Conservation (phyloP, 1,140 invertebrate genomes). For the Pseudachorutes palmiensis region DNA sequence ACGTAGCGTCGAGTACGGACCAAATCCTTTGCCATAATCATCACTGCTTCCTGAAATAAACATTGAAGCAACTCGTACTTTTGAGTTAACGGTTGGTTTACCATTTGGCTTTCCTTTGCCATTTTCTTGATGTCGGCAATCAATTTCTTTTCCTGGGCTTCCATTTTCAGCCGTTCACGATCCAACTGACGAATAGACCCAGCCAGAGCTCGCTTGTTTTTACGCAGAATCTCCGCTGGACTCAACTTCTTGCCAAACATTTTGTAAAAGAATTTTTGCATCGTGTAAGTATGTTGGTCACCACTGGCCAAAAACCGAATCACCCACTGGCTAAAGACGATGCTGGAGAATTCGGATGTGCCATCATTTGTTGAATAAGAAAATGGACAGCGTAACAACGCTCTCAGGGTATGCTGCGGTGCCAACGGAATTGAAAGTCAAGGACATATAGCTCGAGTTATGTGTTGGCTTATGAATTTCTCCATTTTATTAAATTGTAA, state of each 20-base stretch:
- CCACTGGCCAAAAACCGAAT: no score
- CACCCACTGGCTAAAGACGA: no score
- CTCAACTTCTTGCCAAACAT: conserved; percentile 91
- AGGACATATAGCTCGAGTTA: no score
- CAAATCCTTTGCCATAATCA: conserved; percentile 98
- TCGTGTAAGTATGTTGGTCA: background rate
- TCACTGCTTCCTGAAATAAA: conserved; percentile 81
- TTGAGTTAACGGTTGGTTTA: conserved; percentile 42
- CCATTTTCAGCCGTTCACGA: conserved; percentile 87
- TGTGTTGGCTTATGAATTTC: no score
- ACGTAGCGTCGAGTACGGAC: conserved; percentile 89
- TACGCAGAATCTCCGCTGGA: conserved; percentile 92
- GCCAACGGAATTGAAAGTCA: no score
- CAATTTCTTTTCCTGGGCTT: conserved; percentile 97
- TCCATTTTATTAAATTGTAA: no score
- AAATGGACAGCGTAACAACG: no score
- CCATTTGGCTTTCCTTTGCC: conserved; percentile 98
- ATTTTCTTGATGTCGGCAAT: conserved; percentile 98
- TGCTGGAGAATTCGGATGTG: no score
- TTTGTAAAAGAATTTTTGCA: background rate
- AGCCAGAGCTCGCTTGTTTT: conserved; percentile 94
- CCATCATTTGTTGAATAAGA: no score
- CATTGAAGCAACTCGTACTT: background rate
- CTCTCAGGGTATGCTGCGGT: no score
- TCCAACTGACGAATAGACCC: conserved; percentile 97